Conservation (phyloP, 2,888 invertebrate genomes). For the Hemicrepidius hirtus region DNA sequence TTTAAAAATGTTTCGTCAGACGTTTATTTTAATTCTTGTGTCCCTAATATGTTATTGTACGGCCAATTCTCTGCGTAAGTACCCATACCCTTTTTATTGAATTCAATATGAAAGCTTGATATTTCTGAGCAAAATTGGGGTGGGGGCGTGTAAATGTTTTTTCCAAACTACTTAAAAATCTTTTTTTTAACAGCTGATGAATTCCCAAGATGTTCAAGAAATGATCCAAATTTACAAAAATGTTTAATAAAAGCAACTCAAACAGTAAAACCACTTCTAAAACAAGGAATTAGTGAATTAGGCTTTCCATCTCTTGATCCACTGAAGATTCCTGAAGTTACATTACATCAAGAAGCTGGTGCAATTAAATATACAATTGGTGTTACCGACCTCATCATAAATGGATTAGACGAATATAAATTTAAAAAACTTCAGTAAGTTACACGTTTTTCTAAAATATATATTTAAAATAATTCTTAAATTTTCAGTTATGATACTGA, state of each 20-base stretch:
- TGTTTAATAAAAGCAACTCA: slow-evolving; percentile 17
- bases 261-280: background rate
- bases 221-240: slow-evolving; percentile 11
- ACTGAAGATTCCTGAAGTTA: too few species aligned
- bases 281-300: background rate
- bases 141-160: too few species aligned
- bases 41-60: too few species aligned
- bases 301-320: too few species aligned
- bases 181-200: background rate
- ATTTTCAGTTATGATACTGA: background rate
- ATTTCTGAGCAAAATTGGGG: too few species aligned
- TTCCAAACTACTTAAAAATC: too few species aligned
- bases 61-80: too few species aligned
- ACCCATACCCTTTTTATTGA: too few species aligned
- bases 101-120: too few species aligned
- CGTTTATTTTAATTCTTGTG: too few species aligned
- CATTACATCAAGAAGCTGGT: too few species aligned
- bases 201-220: background rate
- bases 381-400: background rate
- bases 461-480: background rate
- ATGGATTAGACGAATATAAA: background rate
- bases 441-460: background rate
- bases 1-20: too few species aligned
- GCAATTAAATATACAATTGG: background rate
- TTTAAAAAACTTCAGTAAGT: background rate